These are phyloP conservation scores for Pitta sordida DNA, from an alignment of 2,113 vertebrate species.

Conservation along the genomic window DNA sequence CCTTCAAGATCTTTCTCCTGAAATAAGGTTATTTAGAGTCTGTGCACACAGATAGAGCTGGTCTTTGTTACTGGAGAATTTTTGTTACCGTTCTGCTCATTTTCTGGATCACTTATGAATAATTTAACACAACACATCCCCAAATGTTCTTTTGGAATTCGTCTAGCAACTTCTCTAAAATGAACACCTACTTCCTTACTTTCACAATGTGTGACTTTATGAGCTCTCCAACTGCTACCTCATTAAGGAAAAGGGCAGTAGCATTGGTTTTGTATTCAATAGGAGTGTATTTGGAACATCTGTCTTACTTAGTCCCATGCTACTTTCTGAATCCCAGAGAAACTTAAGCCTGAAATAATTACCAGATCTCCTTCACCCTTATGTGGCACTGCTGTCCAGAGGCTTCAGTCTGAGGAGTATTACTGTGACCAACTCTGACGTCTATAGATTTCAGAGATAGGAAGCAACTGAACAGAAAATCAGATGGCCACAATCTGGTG, in stretches of 20 bases:
- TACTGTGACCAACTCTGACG: background rate
- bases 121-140: background rate
- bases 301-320: background rate
- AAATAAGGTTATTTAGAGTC: background rate
- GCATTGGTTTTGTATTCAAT: fast-evolving
- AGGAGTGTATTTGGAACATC: background rate
- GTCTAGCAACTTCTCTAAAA: background rate
- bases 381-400: background rate
- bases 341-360: background rate
- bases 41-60: background rate
- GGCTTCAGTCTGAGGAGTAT: background rate
- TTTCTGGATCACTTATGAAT: slow-evolving; percentile 32
- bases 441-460: background rate
- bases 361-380: background rate
- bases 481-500: background rate
- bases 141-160: background rate
- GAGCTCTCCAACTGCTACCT: background rate
- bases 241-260: slow-evolving; percentile 10
- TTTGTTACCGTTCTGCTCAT: slow-evolving; percentile 3
- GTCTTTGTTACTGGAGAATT: background rate
- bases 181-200: background rate
- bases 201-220: background rate
- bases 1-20: background rate
- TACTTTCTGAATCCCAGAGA: background rate
- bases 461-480: background rate